phyloP scores from a whole-genome alignment of 92 coral and sea anemone species.

The Porites divaricata region DNA sequence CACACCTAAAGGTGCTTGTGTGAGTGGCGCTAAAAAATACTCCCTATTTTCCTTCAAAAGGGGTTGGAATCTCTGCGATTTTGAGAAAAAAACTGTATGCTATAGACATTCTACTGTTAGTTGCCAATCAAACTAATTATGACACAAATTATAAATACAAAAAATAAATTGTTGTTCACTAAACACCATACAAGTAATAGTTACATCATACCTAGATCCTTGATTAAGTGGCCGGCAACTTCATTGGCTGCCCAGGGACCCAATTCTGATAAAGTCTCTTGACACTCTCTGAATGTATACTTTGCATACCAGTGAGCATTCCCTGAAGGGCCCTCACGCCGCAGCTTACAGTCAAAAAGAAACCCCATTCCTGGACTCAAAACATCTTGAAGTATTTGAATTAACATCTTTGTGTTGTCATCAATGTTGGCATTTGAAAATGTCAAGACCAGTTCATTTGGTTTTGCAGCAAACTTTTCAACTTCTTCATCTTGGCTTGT shows the following conservation, averaged over 20 bases:
- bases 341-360: conserved; percentile 64
- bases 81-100: no score
- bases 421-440: conserved; percentile 30
- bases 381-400: conserved; percentile 42
- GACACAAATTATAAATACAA: no score
- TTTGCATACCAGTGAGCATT: conserved; percentile 60
- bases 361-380: conserved; percentile 63
- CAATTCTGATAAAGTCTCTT: conserved; percentile 67
- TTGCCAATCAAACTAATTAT: no score
- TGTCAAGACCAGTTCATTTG: conserved; percentile 49
- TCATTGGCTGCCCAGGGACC: conserved; percentile 87
- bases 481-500: conserved; percentile 75
- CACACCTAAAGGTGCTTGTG: no score
- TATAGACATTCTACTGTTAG: no score
- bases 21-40: no score
- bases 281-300: conserved; percentile 73
- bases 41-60: no score
- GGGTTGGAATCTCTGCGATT: no score
- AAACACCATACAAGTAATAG: no score
- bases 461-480: conserved; percentile 86
- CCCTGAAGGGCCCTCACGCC: not conserved
- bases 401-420: conserved; percentile 49
- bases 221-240: conserved; percentile 80
- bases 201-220: conserved; percentile 69
- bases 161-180: no score